phyloP scores from a whole-genome alignment of 2,113 vertebrate species.

The Pomatorhinus ruficollis region DNA sequence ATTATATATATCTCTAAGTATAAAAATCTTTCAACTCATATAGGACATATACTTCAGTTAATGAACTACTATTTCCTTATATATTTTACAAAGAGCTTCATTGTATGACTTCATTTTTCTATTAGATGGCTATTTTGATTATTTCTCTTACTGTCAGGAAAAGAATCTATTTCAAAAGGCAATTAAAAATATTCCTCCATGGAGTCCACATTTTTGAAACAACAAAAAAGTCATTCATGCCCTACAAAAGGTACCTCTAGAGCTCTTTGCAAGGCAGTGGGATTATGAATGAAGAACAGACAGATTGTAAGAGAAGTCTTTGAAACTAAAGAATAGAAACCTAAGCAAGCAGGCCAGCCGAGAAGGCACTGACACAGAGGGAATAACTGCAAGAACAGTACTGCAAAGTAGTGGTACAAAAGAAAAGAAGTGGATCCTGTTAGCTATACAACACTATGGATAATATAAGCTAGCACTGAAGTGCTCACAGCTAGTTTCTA shows the following conservation, averaged over 20 bases:
- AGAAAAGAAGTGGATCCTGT: constrained; percentile 30
- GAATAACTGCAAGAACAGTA: constrained; percentile 45
- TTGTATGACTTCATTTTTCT: not conserved
- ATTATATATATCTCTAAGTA: not conserved
- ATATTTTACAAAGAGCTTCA: not conserved
- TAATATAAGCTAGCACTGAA: constrained; percentile 29
- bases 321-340: constrained; percentile 59
- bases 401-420: constrained; percentile 23
- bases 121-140: not conserved
- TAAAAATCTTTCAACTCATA: not conserved
- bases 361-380: constrained; percentile 38
- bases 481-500: constrained; percentile 55
- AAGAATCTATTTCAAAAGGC: constrained; percentile 24
- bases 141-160: not conserved
- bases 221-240: constrained; percentile 7
- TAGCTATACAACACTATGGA: constrained; percentile 31
- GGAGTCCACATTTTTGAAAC: not conserved
- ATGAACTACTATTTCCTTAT: not conserved
- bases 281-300: constrained; percentile 49
- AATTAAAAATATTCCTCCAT: constrained; percentile 47
- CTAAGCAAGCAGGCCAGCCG: constrained; percentile 37
- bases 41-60: not conserved
- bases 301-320: constrained; percentile 37
- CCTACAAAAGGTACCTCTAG: constrained; percentile 22
- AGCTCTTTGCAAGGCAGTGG: not conserved